These are phyloP conservation scores for Brachionus paranguensis DNA, from an alignment of 1,140 invertebrate species.

Conservation along the genomic window DNA sequence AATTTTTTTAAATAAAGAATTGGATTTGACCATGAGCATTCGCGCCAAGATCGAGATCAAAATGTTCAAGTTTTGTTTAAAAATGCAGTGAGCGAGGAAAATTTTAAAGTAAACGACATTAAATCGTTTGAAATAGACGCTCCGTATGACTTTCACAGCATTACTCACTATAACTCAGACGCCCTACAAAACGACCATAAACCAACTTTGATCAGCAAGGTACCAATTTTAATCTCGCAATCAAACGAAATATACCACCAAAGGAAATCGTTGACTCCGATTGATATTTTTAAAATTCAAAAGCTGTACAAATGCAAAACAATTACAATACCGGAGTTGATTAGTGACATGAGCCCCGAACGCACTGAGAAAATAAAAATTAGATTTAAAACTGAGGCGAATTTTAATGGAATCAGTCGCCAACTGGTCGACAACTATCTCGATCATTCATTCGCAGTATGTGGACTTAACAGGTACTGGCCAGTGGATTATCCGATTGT, in stretches of 20 bases:
- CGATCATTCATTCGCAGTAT: background rate
- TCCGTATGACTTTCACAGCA: constrained; percentile 33
- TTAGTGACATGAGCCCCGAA: background rate
- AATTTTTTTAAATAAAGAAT: background rate
- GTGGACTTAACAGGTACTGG: constrained; percentile 4
- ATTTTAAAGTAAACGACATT: background rate
- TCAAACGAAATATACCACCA: constrained; percentile 22
- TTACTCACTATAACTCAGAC: constrained; percentile 27
- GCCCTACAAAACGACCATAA: background rate
- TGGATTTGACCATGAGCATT: constrained; percentile 55
- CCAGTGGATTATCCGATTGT: constrained; percentile 20
- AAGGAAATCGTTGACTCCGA: background rate
- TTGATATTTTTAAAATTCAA: constrained; percentile 32
- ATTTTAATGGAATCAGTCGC: constrained; percentile 3
- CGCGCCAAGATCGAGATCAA: constrained; percentile 51
- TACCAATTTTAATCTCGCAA: background rate
- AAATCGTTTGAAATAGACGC: background rate
- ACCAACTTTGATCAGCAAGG: constrained; percentile 1
- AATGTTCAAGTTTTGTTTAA: constrained; percentile 48
- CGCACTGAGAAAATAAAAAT: background rate
- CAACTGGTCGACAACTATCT: background rate
- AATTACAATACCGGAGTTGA: background rate
- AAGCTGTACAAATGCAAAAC: constrained; percentile 12
- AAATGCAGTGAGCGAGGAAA: constrained; percentile 43
- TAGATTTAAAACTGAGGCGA: background rate